Conservation (phyloP, 2,888 invertebrate genomes). For the Campoplex nolae region DNA sequence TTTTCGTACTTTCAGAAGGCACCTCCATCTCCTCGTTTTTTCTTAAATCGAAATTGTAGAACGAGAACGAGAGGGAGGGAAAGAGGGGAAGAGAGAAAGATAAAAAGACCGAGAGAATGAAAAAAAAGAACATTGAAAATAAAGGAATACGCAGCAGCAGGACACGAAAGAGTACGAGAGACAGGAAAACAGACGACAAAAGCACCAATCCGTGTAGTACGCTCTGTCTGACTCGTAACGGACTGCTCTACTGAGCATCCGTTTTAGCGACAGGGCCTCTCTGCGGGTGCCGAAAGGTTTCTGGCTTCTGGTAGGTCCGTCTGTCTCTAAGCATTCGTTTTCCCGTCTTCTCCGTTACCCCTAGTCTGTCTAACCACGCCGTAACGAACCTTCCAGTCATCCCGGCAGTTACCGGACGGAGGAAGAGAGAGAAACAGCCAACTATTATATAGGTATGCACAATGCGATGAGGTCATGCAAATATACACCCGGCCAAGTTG, state of each 20-base stretch:
- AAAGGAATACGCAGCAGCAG: not conserved
- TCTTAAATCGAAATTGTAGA: no score
- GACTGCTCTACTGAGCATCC: conserved; percentile 62
- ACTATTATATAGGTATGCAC: conserved; percentile 16
- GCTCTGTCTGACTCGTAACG: conserved; percentile 56
- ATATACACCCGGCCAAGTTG: conserved; percentile 34
- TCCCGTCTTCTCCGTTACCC: conserved; percentile 49
- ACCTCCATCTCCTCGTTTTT: no score
- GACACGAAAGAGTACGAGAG: not conserved
- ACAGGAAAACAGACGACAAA: conserved; percentile 16
- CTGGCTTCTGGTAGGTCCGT: conserved; percentile 54
- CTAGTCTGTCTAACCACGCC: conserved; percentile 50
- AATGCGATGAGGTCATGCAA: conserved; percentile 44
- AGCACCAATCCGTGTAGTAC: conserved; percentile 36
- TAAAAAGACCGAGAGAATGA: not conserved
- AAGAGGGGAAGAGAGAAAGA: no score
- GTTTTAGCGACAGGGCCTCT: conserved; percentile 62
- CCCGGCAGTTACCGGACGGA: conserved; percentile 31
- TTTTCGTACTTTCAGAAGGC: no score
- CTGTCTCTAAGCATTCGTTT: conserved; percentile 53
- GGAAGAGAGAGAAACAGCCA: not conserved
- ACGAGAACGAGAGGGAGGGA: no score
- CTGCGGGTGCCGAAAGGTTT: conserved; percentile 21
- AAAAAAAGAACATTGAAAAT: not conserved
- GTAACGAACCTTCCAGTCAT: conserved; percentile 62